Evolutionary conservation across 2,888 invertebrate species (phyloP), one percentile per base, ranked within the genome.

Genomic region (Julus scanicus): DNA sequence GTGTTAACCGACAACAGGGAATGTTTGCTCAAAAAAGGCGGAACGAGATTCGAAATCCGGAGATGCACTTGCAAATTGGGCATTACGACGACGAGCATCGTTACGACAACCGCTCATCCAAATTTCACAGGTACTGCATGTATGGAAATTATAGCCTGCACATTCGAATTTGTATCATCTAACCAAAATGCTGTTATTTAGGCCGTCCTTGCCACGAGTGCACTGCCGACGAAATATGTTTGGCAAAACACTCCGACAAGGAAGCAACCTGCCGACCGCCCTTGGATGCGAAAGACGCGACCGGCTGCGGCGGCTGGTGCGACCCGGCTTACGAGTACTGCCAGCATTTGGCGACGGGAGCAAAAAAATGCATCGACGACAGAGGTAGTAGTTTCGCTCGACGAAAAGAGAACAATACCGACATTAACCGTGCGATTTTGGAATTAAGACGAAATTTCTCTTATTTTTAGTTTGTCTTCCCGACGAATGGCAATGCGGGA

Each of bases 401-500:
- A 80, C 80, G 13, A 80, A 80, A 80, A 80, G 80, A 80, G 80
- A 6, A 29, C 13, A 20, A 37, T 80, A 37, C 20, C 37, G 80
- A 80, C 1, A 11, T 9, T 80, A 80, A 20, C 11, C 1, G 80
- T 80, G 13, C 11, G 80, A 80, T 13, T 20, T 80, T 8, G 2
- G 13, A 9, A 0, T 29, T 80, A 29, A 80, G 13, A 5, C 80
- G 9, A 13, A 2, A 20, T 63, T 29, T 37, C 13, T 80, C 13
- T 20, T 1, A 37, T 80, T 80, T 80, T 71, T 93, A 84, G 93
- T 94, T 88, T 96, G 96, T 90, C 93, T 94, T 20, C 92, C 94
- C 48, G 93, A 94, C 89, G 94, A 95, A 91, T 96, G 95, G 94
- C 94, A 94, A 88, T 96, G 96, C 91, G 94, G 94, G n/a, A 95